A percentile compares a stretch with the other conserved stretches of the same genome.
phyloP scores from a whole-genome alignment of 2,797 vertebrate species.

The Brachyalestes nurse region DNA sequence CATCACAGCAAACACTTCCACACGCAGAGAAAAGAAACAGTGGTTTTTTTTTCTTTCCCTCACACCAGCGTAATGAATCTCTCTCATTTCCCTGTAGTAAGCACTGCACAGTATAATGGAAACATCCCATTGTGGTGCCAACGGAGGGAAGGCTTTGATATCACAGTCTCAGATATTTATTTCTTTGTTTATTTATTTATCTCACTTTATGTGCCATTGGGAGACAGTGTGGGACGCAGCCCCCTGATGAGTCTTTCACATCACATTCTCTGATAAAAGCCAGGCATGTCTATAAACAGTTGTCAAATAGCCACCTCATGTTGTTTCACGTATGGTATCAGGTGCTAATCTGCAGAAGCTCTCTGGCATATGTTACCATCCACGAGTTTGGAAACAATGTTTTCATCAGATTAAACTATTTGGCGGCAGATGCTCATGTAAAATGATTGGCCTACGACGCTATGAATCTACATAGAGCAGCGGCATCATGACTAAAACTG shows the following conservation, averaged over 20 bases:
- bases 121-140: conserved; percentile 26
- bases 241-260: conserved; percentile 35
- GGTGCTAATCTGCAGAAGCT: background rate
- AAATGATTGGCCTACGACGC: too few species aligned
- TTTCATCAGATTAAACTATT: too few species aligned
- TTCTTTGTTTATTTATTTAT: conserved; percentile 20
- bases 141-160: conserved; percentile 49
- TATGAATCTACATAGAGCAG: too few species aligned
- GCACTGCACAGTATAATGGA: conserved; percentile 31
- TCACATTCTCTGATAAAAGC: conserved; percentile 9
- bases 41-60: conserved; percentile 42
- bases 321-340: background rate
- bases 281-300: background rate
- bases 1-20: conserved; percentile 50
- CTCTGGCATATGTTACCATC: too few species aligned
- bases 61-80: conserved; percentile 52
- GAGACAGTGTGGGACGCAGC: background rate
- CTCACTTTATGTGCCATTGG: conserved; percentile 16
- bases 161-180: conserved; percentile 48
- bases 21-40: conserved; percentile 33
- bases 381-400: too few species aligned
- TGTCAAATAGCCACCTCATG: background rate
- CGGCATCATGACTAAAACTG: too few species aligned
- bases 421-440: too few species aligned
- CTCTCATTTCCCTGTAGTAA: conserved; percentile 38